These are phyloP conservation scores for Tringa solitaria DNA, from an alignment of 2,113 vertebrate genomes.

Conservation along the genomic window DNA sequence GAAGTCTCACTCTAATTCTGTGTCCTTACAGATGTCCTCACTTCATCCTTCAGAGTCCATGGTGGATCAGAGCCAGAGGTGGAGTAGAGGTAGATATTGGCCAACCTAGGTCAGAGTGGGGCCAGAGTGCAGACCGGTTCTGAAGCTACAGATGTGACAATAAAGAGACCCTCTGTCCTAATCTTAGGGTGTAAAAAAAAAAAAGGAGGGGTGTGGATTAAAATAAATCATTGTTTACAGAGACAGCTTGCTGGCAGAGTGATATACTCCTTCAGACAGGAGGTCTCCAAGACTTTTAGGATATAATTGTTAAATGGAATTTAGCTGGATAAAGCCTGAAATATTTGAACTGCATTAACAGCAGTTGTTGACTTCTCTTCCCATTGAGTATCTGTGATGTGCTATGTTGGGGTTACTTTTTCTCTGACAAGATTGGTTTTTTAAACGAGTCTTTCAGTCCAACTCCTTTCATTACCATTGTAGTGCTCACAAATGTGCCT, in stretches of 20 bases:
- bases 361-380: background rate
- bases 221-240: background rate
- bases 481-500: background rate
- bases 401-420: background rate
- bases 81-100: background rate
- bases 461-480: background rate
- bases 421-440: background rate
- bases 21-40: background rate
- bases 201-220: no score
- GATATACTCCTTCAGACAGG: background rate
- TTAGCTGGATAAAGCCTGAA: background rate
- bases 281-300: background rate
- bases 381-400: background rate
- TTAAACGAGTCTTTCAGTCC: background rate
- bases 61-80: background rate
- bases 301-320: background rate
- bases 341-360: background rate
- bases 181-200: no score
- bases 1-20: background rate
- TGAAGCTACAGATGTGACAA: background rate
- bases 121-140: accelerated
- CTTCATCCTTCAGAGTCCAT: background rate
- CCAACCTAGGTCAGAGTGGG: background rate
- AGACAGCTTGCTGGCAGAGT: background rate
- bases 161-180: background rate